Evolutionary conservation across 2,113 vertebrate species (phyloP).

Genomic region (Percina caprodes): DNA sequence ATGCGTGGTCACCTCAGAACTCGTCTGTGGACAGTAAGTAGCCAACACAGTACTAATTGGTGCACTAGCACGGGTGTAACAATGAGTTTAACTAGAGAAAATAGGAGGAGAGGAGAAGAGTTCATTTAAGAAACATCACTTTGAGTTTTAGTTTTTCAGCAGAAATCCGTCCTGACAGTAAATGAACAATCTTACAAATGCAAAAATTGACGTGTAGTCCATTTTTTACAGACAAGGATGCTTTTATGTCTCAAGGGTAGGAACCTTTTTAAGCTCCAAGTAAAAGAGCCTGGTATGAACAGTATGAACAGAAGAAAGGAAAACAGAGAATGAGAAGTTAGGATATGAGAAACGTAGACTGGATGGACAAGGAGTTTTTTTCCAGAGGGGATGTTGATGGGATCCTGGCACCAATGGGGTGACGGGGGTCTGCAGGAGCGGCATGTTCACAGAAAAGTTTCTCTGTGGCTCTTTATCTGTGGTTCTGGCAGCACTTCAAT

Average conservation of each 20-base stretch:
- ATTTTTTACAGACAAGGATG: neutral
- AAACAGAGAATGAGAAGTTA: slow-evolving; percentile 9
- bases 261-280: neutral
- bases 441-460: slow-evolving; percentile 79
- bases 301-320: neutral
- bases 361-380: slow-evolving; percentile 5
- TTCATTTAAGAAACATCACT: neutral
- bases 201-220: neutral
- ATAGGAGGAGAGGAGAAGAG: neutral
- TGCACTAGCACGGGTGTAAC: neutral
- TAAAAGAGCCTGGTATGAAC: too few relatives aligned
- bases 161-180: neutral
- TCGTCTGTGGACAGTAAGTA: neutral
- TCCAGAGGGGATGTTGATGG: slow-evolving; percentile 53
- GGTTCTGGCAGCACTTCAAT: slow-evolving; percentile 83
- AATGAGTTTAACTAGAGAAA: neutral
- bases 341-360: slow-evolving; percentile 19
- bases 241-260: neutral
- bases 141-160: neutral
- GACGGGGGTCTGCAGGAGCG: slow-evolving; percentile 66
- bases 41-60: slow-evolving; percentile 17
- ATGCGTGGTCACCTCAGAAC: slow-evolving; percentile 19
- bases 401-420: slow-evolving; percentile 64
- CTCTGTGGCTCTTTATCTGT: slow-evolving; percentile 83
- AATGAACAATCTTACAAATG: neutral